phyloP scores from a whole-genome alignment of 2,888 invertebrate species.

The Pollenia griseotomentosa region DNA sequence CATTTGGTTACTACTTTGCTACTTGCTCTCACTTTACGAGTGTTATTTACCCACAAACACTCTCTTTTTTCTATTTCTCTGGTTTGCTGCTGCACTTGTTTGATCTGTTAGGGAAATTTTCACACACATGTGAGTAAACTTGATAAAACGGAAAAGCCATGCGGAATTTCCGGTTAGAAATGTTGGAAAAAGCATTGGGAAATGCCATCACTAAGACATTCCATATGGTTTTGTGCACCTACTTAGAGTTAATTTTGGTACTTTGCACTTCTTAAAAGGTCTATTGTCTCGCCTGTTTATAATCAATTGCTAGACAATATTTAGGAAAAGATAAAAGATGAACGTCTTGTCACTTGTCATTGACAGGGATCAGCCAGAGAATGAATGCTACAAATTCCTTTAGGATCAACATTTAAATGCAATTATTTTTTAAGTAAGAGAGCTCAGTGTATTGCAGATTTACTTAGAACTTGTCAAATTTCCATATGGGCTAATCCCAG shows the following conservation, averaged over 20 bases:
- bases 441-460: constrained; percentile 19
- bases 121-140: constrained; percentile 50
- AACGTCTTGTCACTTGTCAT: not conserved
- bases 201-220: constrained; percentile 62
- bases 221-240: constrained; percentile 60
- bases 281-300: constrained; percentile 56
- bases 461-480: constrained; percentile 27
- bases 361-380: constrained; percentile 17
- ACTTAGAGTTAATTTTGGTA: constrained; percentile 65
- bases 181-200: constrained; percentile 49
- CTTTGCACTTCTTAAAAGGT: constrained; percentile 43
- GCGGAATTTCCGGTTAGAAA: constrained; percentile 59
- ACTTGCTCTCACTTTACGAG: constrained; percentile 2
- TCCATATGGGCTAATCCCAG: constrained; percentile 41
- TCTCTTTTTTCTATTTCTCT: constrained; percentile 21
- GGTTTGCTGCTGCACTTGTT: constrained; percentile 58
- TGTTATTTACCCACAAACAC: not conserved
- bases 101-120: constrained; percentile 50
- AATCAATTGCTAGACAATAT: constrained; percentile 5
- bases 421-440: constrained; percentile 50
- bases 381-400: constrained; percentile 31
- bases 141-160: constrained; percentile 61
- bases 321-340: constrained; percentile 30
- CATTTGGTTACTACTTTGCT: not conserved
- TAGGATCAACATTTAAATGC: constrained; percentile 43